These are phyloP conservation scores for Drosophila ohnishii DNA, from an alignment of 1,140 invertebrate genomes.

Conservation along the genomic window DNA sequence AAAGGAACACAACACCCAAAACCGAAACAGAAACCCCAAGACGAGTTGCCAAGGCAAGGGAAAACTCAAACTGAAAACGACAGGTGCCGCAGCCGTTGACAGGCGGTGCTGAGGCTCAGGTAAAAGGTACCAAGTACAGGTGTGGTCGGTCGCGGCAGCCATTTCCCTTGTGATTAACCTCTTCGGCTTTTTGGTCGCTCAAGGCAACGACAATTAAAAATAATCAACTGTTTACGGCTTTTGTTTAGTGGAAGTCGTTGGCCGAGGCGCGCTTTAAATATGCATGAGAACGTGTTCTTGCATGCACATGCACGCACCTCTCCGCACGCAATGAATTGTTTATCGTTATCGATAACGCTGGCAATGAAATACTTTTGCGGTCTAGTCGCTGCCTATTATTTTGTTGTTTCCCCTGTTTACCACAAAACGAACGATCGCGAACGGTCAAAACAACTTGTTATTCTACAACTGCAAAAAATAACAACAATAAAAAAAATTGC, in stretches of 20 bases:
- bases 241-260: constrained; percentile 58
- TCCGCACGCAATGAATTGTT: constrained; percentile 35
- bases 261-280: constrained; percentile 49
- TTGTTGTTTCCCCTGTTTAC: constrained; percentile 61
- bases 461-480: constrained; percentile 49
- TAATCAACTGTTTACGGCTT: constrained; percentile 51
- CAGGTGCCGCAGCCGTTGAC: constrained; percentile 55
- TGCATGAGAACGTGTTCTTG: constrained; percentile 41
- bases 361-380: constrained; percentile 77
- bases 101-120: constrained; percentile 21
- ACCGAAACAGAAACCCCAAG: constrained; percentile 10
- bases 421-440: constrained; percentile 39
- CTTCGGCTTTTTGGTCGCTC: constrained; percentile 45
- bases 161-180: constrained; percentile 3
- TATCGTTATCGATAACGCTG: constrained; percentile 66
- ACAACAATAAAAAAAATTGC: constrained; percentile 17
- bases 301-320: constrained; percentile 51
- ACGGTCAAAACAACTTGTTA: constrained; percentile 79
- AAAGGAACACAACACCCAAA: constrained; percentile 22
- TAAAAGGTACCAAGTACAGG: constrained; percentile 45
- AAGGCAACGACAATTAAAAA: constrained; percentile 76
- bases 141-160: constrained; percentile 25
- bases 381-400: constrained; percentile 17
- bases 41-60: constrained; percentile 67
- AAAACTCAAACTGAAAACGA: constrained; percentile 59